Percentiles rank a stretch among this genome's conserved stretches.
Conservation (phyloP, 2,888 invertebrate genomes). For the Tubiluchus corallicola region DNA sequence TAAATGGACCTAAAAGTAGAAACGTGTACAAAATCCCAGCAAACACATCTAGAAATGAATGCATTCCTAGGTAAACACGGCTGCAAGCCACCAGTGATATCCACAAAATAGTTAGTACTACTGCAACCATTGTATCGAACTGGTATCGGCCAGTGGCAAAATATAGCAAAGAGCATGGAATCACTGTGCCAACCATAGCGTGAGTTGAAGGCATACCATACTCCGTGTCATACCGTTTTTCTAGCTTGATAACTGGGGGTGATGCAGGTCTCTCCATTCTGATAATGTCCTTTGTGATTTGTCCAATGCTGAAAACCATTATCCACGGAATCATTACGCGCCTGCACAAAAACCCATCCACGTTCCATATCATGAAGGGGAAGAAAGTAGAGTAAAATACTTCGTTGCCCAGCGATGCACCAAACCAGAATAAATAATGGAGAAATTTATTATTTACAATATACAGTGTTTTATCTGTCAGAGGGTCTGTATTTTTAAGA, state of each 20-base stretch:
- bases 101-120: conserved; percentile 33
- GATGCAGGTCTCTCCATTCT: conserved; percentile 63
- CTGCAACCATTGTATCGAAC: conserved; percentile 33
- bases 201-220: conserved; percentile 73
- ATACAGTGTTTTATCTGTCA: too few species aligned
- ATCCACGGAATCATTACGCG: conserved; percentile 38
- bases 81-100: conserved; percentile 61
- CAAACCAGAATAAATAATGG: conserved; percentile 61
- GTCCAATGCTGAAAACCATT: conserved; percentile 32
- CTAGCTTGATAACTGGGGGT: conserved; percentile 61
- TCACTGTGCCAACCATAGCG: conserved; percentile 26
- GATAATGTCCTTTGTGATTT: conserved; percentile 69
- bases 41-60: conserved; percentile 65
- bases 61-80: conserved; percentile 79
- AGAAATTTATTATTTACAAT: background rate
- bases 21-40: conserved; percentile 52
- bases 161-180: conserved; percentile 50
- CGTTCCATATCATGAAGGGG: conserved; percentile 85
- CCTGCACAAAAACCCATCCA: conserved; percentile 66
- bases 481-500: too few species aligned
- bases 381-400: conserved; percentile 76
- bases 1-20: conserved; percentile 45
- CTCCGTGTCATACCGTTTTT: conserved; percentile 71
- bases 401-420: conserved; percentile 73
- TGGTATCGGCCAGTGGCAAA: conserved; percentile 62